Evolutionary conservation across 2,888 invertebrate genomes (phyloP), one percentile per base, ranked within the genome.

Genomic region (Cordylochernes scorpioides): DNA sequence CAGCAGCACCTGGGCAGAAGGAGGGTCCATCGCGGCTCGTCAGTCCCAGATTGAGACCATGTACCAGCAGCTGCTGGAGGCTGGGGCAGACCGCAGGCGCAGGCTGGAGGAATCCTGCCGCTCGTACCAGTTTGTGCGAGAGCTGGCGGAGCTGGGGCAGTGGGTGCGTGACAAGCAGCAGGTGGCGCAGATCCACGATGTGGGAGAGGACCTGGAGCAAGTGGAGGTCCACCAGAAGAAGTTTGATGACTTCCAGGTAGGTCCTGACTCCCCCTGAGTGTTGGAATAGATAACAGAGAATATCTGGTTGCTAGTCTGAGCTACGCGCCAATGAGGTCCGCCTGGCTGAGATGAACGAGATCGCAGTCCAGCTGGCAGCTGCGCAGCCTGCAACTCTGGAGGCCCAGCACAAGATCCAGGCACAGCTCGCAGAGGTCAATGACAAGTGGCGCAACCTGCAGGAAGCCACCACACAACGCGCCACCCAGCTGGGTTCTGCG

Each of bases 81-180:
- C 80, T 46, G 88, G 86, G 2, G 67, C 71, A 36, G 84, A 86
- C 57, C 65, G 91, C 3, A 80, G 80, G 57, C 77, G 82, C 54
- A 88, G 91, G 54, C 64, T 97, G 37, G 80, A 80, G 46, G 94
- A 97, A 59, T 88, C 94, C 0, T 82, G 82, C 34, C 88, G 91
- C 54, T 94, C 94, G 1, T 97, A 91, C 56, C 88, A 91, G 33
- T 60, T 97, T 31, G 88, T 97, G 7, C 68, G 97, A 30, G 97
- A 97, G 59, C 94, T 97, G 0, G 82, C 88, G 1, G 94, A 97
- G 47, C 63, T 97, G 35, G 71, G 80, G 17, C 74, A 84, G 18
- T 97, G 97, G 97, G 94, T 97, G 50, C 82, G 82, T 50, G 88
- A 88, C 53, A 91, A 97, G 60, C 88, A 94, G 54, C 84, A 82